A percentile compares a stretch with the other conserved stretches of the same genome.
Conservation (phyloP, 2,888 invertebrate genomes). For the Alviniconcha strummeri region DNA sequence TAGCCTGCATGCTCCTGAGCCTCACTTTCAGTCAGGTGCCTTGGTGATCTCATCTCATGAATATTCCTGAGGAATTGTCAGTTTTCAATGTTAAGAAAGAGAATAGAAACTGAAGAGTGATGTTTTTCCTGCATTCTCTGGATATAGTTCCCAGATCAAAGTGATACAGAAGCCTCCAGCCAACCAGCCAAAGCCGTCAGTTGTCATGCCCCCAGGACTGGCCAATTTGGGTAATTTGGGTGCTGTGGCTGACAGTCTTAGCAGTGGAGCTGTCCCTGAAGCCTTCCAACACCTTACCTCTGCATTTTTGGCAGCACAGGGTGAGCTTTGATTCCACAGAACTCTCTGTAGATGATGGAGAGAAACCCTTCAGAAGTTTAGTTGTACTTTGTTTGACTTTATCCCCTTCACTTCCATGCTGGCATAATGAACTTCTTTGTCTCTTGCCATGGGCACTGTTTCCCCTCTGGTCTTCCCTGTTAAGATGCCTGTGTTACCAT, state of each 20-base stretch:
- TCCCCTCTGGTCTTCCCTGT: too few relatives aligned
- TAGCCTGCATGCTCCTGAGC: too few relatives aligned
- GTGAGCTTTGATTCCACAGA: constrained; percentile 24
- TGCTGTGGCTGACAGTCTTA: constrained; percentile 39
- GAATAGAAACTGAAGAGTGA: too few relatives aligned
- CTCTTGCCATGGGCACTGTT: too few relatives aligned
- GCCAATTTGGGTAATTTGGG: constrained; percentile 35
- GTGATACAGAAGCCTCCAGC: constrained; percentile 51
- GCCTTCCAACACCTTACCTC: constrained; percentile 61
- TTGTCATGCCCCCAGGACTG: constrained; percentile 46
- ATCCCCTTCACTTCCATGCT: too few relatives aligned
- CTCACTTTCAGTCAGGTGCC: too few relatives aligned
- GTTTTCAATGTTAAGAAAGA: too few relatives aligned
- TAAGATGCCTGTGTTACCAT: too few relatives aligned
- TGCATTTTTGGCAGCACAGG: constrained; percentile 47
- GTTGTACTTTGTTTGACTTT: background rate
- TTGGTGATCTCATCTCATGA: too few relatives aligned
- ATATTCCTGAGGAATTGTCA: too few relatives aligned
- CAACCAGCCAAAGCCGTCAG: constrained; percentile 34
- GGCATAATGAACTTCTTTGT: too few relatives aligned
- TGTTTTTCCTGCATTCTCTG: background rate
- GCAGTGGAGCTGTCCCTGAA: constrained; percentile 47
- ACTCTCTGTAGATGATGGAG: background rate
- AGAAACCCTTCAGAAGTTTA: background rate
- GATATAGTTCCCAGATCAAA: constrained; percentile 62